Evolutionary conservation across 2,888 invertebrate genomes (phyloP), one percentile per base, ranked within the genome.

Genomic region (Eristalinus aeneus): DNA sequence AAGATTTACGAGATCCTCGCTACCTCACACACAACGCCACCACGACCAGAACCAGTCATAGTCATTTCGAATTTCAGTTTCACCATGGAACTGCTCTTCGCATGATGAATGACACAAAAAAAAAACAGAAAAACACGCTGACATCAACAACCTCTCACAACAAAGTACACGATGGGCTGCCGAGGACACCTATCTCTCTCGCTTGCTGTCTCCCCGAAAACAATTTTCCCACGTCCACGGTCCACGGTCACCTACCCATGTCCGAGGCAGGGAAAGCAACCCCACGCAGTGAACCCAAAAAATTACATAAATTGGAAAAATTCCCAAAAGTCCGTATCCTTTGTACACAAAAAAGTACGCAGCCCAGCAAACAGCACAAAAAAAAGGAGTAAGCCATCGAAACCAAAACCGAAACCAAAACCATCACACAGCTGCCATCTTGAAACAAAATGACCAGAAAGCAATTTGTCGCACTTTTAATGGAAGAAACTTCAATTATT

Each of bases 391-490:
- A 46, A 46, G 16, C 16, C 46, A 46, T 16, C 46, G 46, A 46
- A 46, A 46, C 46, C 46, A 16, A 46, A 46, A 46, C 46, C 46
- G 16, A 16, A 23, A 56, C 23, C 23, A 56, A 56, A 56, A 23
- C 56, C 23, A 56, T 27, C 56, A 56, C 22, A 56, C 9, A 3
- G 20, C 20, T 77, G 77, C n/a, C 32, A 46, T 71, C 64, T 63
- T 64, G 32, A 63, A 64, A 71, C 64, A 56, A 71, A 77, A 77
- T 71, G 69, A 78, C 78, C 78, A 65, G 34, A 78, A 72, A 72
- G 23, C 72, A 72, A 78, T 78, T 78, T 78, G 54, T 34, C 34
- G 12, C 12, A 53, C 32, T 54, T 61, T 61, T 56, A 68, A 69
- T 36, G n/a, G 64, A 46, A 22, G 22, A 68, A 64, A 71, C 56